Percentiles rank a stretch among this genome's conserved stretches.
Conservation (phyloP, 2,113 vertebrate species). For the Passer domesticus region DNA sequence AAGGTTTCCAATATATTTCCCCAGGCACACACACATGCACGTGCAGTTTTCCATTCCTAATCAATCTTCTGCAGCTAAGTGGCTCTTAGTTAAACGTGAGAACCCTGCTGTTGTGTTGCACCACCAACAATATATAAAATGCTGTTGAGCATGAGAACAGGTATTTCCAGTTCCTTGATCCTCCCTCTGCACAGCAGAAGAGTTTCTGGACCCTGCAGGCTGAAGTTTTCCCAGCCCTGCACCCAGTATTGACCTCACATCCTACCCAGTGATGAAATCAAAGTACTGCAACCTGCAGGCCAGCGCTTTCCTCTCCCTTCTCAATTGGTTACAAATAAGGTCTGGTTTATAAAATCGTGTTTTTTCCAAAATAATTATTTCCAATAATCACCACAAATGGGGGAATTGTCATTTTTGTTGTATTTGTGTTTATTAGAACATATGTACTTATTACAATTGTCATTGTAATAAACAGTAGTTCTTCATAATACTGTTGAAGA, state of each 20-base stretch:
- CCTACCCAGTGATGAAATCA: neutral
- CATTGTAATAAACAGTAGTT: constrained; percentile 70
- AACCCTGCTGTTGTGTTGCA: constrained; percentile 37
- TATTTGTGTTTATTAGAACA: constrained; percentile 68
- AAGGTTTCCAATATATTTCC: neutral
- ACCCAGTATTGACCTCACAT: constrained; percentile 49
- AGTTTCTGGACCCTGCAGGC: constrained; percentile 42
- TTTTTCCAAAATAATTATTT: constrained; percentile 33
- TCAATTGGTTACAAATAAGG: neutral
- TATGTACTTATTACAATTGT: constrained; percentile 66
- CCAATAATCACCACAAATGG: constrained; percentile 35
- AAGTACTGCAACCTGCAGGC: neutral
- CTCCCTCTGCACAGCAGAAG: constrained; percentile 1
- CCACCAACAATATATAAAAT: neutral
- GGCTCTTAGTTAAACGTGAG: constrained; percentile 49
- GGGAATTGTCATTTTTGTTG: constrained; percentile 56
- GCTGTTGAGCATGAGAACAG: constrained; percentile 22
- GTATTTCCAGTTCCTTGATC: constrained; percentile 40
- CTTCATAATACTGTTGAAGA: constrained; percentile 61
- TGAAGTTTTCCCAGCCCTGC: constrained; percentile 10
- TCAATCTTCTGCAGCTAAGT: constrained; percentile 56
- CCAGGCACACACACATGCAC: neutral
- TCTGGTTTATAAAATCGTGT: neutral
- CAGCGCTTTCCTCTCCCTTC: neutral
- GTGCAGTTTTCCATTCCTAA: neutral